Evolutionary conservation across 2,797 vertebrate species (phyloP).

Genomic region (Chiroxiphia lanceolata): DNA sequence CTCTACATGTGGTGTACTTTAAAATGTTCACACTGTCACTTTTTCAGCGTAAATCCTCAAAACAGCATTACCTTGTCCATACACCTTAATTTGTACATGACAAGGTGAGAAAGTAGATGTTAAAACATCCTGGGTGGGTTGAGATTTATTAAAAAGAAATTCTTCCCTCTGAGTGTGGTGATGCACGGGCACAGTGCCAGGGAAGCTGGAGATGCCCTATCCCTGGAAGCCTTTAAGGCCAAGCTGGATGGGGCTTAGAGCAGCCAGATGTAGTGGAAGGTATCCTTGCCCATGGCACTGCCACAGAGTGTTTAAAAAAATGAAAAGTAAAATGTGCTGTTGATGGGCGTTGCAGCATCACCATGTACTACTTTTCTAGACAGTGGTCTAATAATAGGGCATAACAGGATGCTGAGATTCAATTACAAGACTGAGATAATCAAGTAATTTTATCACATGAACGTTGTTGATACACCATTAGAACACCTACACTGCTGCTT

Average conservation of each 20-base stretch:
- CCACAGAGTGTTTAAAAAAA: neutral
- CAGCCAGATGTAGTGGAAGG: neutral
- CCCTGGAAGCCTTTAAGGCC: neutral
- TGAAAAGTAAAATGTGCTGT: rapidly evolving
- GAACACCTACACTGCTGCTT: rapidly evolving
- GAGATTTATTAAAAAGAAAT: neutral
- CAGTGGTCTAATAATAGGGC: neutral
- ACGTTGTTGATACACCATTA: neutral
- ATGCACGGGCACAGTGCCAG: neutral
- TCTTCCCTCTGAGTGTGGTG: neutral
- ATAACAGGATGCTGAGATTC: neutral
- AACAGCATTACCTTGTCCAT: neutral
- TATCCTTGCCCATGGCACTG: neutral
- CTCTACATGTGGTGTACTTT: neutral
- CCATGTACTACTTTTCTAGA: neutral
- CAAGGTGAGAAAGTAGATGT: rapidly evolving
- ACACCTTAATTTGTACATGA: neutral
- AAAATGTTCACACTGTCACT: neutral
- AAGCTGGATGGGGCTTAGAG: rapidly evolving
- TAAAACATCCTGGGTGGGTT: neutral
- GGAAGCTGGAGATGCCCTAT: neutral
- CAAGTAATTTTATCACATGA: neutral
- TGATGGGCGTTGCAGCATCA: neutral
- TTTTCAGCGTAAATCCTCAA: neutral
- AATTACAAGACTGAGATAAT: neutral